Base-by-base conservation (phyloP, 2,113 vertebrate genomes). In the Rana temporaria region DNA sequence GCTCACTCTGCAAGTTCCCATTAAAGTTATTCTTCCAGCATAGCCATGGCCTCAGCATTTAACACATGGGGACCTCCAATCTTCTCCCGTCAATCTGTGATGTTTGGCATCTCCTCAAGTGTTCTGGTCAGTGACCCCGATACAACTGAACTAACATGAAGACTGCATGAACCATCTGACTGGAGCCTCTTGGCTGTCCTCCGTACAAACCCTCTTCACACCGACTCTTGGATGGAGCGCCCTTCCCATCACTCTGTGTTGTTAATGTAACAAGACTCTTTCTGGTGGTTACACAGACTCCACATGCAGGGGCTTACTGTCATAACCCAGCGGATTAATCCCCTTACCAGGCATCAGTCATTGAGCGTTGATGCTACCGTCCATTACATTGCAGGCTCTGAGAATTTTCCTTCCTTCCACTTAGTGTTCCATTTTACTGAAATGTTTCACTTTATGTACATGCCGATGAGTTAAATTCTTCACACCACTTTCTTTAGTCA, bases 51-150 rank as follows among this genome's bases (percentile, higher is more conserved):
- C 26, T 26, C 15, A 26, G 15, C 26, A 14, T 38, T 14, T 48
- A n/a, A 48, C 42, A 48, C 42, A 48, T 48, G 42, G 42, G 14
- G 42, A 48, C 42, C 42, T 48, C 42, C 42, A 8, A 48, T 48
- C 42, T 48, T 48, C 42, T 12, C 12, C 9, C 42, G 42, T 48
- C 55, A 75, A 24, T 26, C 56, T 60, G 56, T 55, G 62, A 55
- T n/a, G 7, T 62, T 70, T 70, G 65, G 66, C 78, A 22, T 59
- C 26, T n/a, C 17, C 34, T 63, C 73, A 22, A 52, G 4, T n/a
- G 18, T 63, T 22, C 63, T 81, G 78, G 78, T 81, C 67, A 63
- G 22, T 20, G 57, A 81, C 78, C 78, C 42, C 56, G 38, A 71
- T 63, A 26, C 78, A 81, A 71, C 67, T 81, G 67, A 63, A 81